Base-by-base conservation (phyloP, 2,113 vertebrate species). In the Dissostichus mawsoni region DNA sequence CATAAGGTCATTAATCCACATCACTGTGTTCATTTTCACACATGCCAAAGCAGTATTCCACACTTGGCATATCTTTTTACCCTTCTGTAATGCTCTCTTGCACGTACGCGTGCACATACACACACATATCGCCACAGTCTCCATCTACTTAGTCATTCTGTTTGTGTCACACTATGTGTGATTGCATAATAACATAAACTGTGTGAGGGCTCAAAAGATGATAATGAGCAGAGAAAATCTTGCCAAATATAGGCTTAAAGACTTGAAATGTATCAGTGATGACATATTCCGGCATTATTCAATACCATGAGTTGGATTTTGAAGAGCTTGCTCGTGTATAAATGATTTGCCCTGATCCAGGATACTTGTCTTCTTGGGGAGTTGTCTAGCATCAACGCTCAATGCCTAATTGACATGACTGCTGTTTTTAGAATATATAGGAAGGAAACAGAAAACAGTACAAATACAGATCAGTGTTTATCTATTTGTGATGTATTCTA, bases 1-100 rank as follows among this genome's bases (percentile, higher is more conserved):
- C 85, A 89, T 92, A 92, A 94, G 88, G 91, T 93, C 92, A 93
- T 94, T 94, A 93, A 94, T 94, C 91, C 92, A 87, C 91, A 94
- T 94, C 87, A 93, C 76, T 69, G 86, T 92, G 87, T 92, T 93
- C 93, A 91, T 91, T 93, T 92, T 92, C 91, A 89, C 90, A 93
- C 90, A 90, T 89, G 92, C 90, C 92, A 94, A 85, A 80, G 83
- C 90, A 88, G 90, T 91, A 92, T 91, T 91, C 89, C 74, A 81
- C 83, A 86, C 82, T 85, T 89, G 85, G 92, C 87, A 89, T 90
- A 80, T 93, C 86, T 90, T 90, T 93, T 87, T 88, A 87, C 87
- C 74, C 83, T 82, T 75, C 82, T 87, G 83, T 64, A 81, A 58
- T 53, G 73, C 82, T 74, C 80, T 53, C 64, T 18, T 10, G 9